Conservation (phyloP, 2,113 vertebrate genomes). For the Galeopterus variegatus region DNA sequence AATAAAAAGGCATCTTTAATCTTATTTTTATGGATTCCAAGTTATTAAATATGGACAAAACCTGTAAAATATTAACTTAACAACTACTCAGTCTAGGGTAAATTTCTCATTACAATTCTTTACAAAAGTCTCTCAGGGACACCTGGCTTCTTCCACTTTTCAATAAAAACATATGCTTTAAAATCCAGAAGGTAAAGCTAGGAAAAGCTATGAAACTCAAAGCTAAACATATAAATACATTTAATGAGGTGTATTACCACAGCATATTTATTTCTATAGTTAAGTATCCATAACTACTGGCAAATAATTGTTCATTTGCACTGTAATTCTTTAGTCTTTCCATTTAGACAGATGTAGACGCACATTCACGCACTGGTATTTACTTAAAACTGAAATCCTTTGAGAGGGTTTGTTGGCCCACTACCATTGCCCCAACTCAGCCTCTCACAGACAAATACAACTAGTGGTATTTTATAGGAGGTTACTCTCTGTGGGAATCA, state of each 20-base stretch:
- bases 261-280: conserved; percentile 3
- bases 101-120: conserved; percentile 69
- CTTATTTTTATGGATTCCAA: conserved; percentile 83
- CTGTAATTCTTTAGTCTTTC: not conserved
- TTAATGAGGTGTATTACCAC: not conserved
- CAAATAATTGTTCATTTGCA: not conserved
- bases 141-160: conserved; percentile 28
- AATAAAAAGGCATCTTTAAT: conserved; percentile 85
- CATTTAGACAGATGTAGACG: not conserved
- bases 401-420: not conserved
- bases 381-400: not conserved
- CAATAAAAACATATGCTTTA: conserved; percentile 70
- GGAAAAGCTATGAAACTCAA: conserved; percentile 49
- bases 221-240: conserved; percentile 1
- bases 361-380: not conserved
- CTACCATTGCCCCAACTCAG: not conserved
- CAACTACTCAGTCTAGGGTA: conserved; percentile 67
- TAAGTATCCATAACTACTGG: not conserved
- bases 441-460: not conserved
- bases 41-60: conserved; percentile 84
- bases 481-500: not conserved
- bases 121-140: conserved; percentile 67
- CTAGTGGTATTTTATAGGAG: not conserved
- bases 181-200: conserved; percentile 61
- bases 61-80: conserved; percentile 77